phyloP scores from a whole-genome alignment of 2,888 invertebrate genomes.

The Chesias legatella region DNA sequence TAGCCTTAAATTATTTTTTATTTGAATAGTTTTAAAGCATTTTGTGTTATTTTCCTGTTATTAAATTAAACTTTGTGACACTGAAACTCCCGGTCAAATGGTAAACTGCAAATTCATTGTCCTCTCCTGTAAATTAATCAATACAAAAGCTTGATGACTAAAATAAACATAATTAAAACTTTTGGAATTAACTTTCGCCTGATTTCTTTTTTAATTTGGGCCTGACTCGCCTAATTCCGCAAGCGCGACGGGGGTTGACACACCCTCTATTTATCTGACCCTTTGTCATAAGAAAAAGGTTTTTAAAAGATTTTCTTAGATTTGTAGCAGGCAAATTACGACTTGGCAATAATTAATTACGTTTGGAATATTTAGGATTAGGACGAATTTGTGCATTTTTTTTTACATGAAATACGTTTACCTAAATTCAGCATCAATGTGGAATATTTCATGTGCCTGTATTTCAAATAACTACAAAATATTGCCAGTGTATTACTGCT shows the following conservation, averaged over 20 bases:
- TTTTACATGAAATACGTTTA: too few species aligned
- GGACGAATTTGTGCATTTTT: too few species aligned
- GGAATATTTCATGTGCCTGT: too few species aligned
- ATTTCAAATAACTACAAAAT: too few species aligned
- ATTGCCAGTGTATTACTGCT: too few species aligned
- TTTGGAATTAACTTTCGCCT: slow-evolving; percentile 69
- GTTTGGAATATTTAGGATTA: slow-evolving; percentile 20
- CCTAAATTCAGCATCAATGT: too few species aligned
- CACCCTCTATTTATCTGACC: slow-evolving; percentile 62
- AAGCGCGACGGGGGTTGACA: slow-evolving; percentile 72
- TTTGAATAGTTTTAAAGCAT: too few species aligned
- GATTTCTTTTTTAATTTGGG: slow-evolving; percentile 79
- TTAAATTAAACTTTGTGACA: too few species aligned
- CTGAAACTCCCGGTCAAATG: not conserved
- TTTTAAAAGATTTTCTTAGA: slow-evolving; percentile 33
- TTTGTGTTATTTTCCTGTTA: too few species aligned
- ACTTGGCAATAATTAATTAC: slow-evolving; percentile 30
- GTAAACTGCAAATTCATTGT: slow-evolving; percentile 24
- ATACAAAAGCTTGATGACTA: slow-evolving; percentile 67
- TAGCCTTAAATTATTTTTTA: too few species aligned
- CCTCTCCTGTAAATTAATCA: slow-evolving; percentile 50
- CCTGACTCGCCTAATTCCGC: slow-evolving; percentile 68
- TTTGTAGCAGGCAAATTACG: slow-evolving; percentile 24
- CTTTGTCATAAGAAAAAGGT: slow-evolving; percentile 58
- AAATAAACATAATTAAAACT: slow-evolving; percentile 80